phyloP scores from a whole-genome alignment of 1,140 invertebrate genomes.

The Archivesica marissinica region DNA sequence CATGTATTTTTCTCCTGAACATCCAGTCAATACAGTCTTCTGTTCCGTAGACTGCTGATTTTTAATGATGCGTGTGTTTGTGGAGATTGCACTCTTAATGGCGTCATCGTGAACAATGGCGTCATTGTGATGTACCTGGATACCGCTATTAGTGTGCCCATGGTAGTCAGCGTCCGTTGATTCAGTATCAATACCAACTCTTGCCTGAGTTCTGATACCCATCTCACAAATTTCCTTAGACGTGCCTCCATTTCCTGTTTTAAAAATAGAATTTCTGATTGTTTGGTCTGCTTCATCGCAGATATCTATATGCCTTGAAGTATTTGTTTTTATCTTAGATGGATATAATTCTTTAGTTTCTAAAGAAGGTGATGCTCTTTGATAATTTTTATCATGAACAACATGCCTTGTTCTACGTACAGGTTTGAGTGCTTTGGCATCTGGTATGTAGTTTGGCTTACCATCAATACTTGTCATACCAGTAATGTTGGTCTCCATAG shows the following conservation, averaged over 20 bases:
- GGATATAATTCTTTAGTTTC: constrained; percentile 5
- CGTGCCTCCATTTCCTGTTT: constrained; percentile 40
- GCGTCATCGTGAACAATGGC: neutral
- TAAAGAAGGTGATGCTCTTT: neutral
- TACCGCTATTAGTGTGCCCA: neutral
- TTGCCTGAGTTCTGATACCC: neutral
- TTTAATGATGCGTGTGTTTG: no score
- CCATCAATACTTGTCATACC: neutral
- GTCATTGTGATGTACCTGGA: no score
- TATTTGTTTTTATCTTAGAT: constrained; percentile 32
- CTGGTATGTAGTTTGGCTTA: neutral
- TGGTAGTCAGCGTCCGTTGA: neutral
- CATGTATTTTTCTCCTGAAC: neutral
- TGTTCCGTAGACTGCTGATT: no score
- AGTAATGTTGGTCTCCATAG: neutral
- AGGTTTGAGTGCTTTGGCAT: neutral
- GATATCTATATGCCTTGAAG: constrained; percentile 8
- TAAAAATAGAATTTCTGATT: constrained; percentile 42
- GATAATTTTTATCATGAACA: constrained; percentile 31
- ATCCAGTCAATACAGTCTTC: no score
- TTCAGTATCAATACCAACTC: neutral
- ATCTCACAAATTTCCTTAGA: constrained; percentile 3
- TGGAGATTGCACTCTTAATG: neutral
- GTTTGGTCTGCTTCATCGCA: constrained; percentile 3
- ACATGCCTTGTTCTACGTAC: neutral